Percentiles rank a stretch among this genome's conserved stretches.
phyloP scores from a whole-genome alignment of 2,113 vertebrate genomes.

The Gnathonemus echidnorhynchus region DNA sequence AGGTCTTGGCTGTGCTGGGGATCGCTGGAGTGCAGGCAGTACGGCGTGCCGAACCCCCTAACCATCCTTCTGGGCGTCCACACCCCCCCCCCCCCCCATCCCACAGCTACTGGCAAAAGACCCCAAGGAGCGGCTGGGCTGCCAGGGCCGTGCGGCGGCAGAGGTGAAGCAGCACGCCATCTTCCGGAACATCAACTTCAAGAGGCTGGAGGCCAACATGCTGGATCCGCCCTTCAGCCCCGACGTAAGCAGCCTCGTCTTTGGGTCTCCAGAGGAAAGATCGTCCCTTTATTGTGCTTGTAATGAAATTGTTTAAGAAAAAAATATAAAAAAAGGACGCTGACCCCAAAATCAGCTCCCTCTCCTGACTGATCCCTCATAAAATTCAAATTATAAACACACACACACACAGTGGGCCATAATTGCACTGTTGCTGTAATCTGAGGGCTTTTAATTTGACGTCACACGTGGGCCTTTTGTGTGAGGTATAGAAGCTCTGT shows the following conservation, averaged over 20 bases:
- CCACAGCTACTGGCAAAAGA: constrained; percentile 77
- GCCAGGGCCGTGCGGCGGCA: constrained; percentile 65
- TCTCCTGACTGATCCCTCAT: not conserved
- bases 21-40: not conserved
- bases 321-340: not conserved
- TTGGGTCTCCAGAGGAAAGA: not conserved
- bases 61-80: not conserved
- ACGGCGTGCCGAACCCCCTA: not conserved
- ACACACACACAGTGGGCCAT: not conserved
- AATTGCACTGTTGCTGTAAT: not conserved
- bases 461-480: not conserved
- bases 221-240: constrained; percentile 82
- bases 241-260: constrained; percentile 65
- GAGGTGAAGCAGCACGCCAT: constrained; percentile 76
- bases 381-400: not conserved
- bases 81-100: constrained; percentile 17
- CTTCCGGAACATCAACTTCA: constrained; percentile 86
- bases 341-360: not conserved
- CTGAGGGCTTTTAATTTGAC: not conserved
- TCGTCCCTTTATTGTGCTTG: not conserved
- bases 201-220: constrained; percentile 79
- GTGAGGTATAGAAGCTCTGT: not conserved
- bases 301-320: not conserved
- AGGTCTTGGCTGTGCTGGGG: not conserved
- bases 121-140: constrained; percentile 73